phyloP scores from a whole-genome alignment of 2,888 invertebrate genomes.

The Crocallis elinguaria region DNA sequence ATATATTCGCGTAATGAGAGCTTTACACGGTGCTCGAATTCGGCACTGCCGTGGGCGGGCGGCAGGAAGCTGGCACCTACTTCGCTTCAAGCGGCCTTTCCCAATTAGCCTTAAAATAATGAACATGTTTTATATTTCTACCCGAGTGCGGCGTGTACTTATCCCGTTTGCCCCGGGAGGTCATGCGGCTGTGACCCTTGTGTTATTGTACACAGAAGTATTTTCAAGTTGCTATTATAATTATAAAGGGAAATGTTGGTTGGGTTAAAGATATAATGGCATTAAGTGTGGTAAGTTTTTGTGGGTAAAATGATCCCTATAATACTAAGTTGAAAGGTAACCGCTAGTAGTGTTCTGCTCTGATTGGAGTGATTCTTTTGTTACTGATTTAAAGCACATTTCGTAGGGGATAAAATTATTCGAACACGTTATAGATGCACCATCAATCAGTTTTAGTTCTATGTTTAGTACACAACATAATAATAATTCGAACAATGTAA shows the following conservation, averaged over 20 bases:
- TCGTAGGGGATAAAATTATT: neutral
- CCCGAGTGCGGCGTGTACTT: conserved; percentile 79
- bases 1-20: conserved; percentile 73
- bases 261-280: conserved; percentile 53
- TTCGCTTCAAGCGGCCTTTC: conserved; percentile 79
- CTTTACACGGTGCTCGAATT: conserved; percentile 71
- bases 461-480: too few relatives aligned
- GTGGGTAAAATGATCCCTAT: conserved; percentile 51
- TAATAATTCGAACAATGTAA: too few relatives aligned
- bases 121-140: conserved; percentile 85
- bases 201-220: conserved; percentile 62
- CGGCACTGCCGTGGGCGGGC: conserved; percentile 78
- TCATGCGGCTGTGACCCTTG: conserved; percentile 71
- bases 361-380: conserved; percentile 4
- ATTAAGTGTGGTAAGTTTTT: conserved; percentile 48
- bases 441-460: too few relatives aligned
- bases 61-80: conserved; percentile 71
- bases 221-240: conserved; percentile 63
- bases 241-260: conserved; percentile 63
- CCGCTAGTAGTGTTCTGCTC: conserved; percentile 11
- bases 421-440: too few relatives aligned
- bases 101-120: conserved; percentile 85
- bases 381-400: neutral
- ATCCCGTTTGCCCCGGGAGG: conserved; percentile 81
- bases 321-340: conserved; percentile 48